Conservation (phyloP, 2,113 vertebrate species). For the Amphiprion ocellaris region DNA sequence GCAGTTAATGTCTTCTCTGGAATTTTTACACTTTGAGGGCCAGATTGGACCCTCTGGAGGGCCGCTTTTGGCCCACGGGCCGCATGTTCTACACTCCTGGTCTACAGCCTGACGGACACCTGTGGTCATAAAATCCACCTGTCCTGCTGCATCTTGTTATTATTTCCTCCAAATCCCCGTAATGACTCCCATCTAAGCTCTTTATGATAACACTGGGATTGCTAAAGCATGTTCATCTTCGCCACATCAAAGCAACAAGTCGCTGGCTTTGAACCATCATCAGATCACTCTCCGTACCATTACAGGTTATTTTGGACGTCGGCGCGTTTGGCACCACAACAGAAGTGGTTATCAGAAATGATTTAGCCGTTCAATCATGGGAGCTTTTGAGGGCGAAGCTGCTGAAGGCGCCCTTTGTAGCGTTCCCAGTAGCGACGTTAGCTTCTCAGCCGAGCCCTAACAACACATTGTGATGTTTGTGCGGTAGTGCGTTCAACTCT, state of each 20-base stretch:
- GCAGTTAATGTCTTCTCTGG: no score
- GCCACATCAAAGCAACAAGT: slow-evolving; percentile 77
- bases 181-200: slow-evolving; percentile 58
- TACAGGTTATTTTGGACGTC: slow-evolving; percentile 59
- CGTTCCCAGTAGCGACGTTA: slow-evolving; percentile 28
- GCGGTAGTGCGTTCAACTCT: slow-evolving; percentile 28
- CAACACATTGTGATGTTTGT: slow-evolving; percentile 52
- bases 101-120: slow-evolving; percentile 8
- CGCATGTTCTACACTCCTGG: no score
- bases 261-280: slow-evolving; percentile 73
- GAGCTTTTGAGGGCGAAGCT: slow-evolving; percentile 23
- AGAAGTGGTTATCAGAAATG: slow-evolving; percentile 67
- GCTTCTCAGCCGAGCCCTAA: slow-evolving; percentile 24
- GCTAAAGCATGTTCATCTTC: slow-evolving; percentile 76
- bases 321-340: slow-evolving; percentile 72
- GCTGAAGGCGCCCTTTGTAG: slow-evolving; percentile 52
- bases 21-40: no score
- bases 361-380: slow-evolving; percentile 58
- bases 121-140: slow-evolving; percentile 65
- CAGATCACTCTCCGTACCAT: slow-evolving; percentile 59
- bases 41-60: no score
- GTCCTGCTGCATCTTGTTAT: slow-evolving; percentile 36
- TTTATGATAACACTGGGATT: slow-evolving; percentile 75
- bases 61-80: no score
- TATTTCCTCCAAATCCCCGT: slow-evolving; percentile 52